Conservation (phyloP, 2,113 vertebrate genomes). For the Ptilonorhynchus violaceus region DNA sequence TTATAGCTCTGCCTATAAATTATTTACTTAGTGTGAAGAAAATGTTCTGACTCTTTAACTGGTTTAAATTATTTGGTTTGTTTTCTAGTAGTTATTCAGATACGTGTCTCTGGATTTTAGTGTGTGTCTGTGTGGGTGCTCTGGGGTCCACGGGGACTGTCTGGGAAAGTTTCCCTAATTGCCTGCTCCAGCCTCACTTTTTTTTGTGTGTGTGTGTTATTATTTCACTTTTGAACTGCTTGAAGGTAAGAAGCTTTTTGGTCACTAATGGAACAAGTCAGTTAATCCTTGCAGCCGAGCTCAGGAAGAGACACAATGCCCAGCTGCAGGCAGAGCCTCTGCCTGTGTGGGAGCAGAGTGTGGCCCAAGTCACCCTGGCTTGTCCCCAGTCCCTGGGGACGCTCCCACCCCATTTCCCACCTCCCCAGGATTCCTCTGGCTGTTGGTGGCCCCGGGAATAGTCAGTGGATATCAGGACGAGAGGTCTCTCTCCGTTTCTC, state of each 20-base stretch:
- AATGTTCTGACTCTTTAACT: constrained; percentile 65
- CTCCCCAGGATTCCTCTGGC: neutral
- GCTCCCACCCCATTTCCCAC: neutral
- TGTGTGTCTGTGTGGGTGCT: neutral
- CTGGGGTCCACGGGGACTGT: neutral
- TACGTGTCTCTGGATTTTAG: neutral
- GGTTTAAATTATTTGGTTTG: constrained; percentile 69
- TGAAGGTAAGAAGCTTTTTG: neutral
- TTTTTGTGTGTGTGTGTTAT: neutral
- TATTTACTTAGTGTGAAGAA: constrained; percentile 64
- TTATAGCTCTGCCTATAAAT: constrained; percentile 63
- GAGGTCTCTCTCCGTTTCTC: neutral
- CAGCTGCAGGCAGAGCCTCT: neutral
- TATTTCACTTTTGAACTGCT: neutral
- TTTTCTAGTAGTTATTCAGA: constrained; percentile 27
- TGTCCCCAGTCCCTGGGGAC: neutral
- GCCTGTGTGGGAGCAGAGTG: neutral
- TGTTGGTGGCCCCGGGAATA: fast-evolving
- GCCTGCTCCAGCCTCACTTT: neutral
- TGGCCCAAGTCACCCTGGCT: neutral
- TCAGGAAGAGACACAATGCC: neutral
- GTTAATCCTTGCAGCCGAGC: neutral
- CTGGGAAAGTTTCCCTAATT: neutral
- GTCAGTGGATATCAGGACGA: neutral
- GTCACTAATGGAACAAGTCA: neutral